These are phyloP conservation scores for Scomberomorus guttatus DNA, from an alignment of 2,797 vertebrate species.

Conservation along the genomic window DNA sequence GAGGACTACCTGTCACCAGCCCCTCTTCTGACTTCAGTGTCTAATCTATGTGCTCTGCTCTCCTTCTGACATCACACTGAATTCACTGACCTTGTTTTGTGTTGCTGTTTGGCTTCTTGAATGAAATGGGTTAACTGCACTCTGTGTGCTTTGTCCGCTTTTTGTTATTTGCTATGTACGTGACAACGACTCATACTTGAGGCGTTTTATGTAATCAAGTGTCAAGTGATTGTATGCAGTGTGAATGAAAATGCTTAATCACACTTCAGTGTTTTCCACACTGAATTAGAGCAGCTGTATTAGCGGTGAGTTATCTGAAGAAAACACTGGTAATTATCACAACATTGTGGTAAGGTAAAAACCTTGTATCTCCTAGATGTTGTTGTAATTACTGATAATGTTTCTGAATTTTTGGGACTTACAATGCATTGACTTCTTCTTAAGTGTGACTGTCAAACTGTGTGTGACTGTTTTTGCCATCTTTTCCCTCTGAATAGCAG, in stretches of 20 bases:
- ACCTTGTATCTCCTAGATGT: too few relatives aligned
- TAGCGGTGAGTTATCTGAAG: constrained; percentile 24
- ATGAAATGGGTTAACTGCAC: neutral
- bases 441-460: too few relatives aligned
- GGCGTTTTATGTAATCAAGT: constrained; percentile 45
- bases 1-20: neutral
- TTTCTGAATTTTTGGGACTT: too few relatives aligned
- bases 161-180: constrained; percentile 2
- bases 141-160: neutral
- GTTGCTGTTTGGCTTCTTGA: neutral
- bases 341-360: too few relatives aligned
- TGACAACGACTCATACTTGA: constrained; percentile 25
- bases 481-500: too few relatives aligned
- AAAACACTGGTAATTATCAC: neutral
- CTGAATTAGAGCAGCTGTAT: constrained; percentile 44
- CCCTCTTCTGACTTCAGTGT: neutral
- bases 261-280: constrained; percentile 39
- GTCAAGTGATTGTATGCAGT: constrained; percentile 39
- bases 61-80: constrained; percentile 7
- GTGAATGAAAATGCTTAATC: constrained; percentile 31
- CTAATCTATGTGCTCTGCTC: too few relatives aligned
- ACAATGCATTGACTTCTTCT: too few relatives aligned
- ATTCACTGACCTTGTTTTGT: neutral
- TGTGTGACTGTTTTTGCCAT: too few relatives aligned
- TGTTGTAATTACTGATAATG: too few relatives aligned